Conservation (phyloP, 2,797 vertebrate species). For the Aldrovandia affinis region DNA sequence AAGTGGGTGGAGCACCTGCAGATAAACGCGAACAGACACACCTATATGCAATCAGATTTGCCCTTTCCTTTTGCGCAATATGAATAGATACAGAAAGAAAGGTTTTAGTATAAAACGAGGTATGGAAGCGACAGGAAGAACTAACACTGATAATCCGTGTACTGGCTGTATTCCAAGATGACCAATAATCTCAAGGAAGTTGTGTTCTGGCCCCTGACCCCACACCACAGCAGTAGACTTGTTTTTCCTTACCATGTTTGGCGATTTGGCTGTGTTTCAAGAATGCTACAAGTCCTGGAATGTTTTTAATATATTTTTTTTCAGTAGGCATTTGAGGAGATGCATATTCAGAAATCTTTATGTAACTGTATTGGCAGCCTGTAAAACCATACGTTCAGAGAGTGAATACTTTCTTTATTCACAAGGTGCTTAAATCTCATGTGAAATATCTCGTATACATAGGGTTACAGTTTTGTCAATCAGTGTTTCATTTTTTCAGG, state of each 20-base stretch:
- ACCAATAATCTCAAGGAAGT: slow-evolving; percentile 20
- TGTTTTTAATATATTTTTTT: background rate
- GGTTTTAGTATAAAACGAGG: background rate
- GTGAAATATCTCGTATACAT: too few relatives aligned
- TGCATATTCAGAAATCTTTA: background rate
- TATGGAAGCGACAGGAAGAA: background rate
- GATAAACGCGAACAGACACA: slow-evolving; percentile 30
- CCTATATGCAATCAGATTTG: slow-evolving; percentile 1
- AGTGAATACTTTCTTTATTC: slow-evolving; percentile 48
- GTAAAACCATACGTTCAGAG: background rate
- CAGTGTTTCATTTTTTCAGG: too few relatives aligned
- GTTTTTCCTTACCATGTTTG: slow-evolving; percentile 55
- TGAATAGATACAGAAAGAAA: background rate
- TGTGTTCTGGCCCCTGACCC: slow-evolving; percentile 17
- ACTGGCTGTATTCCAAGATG: slow-evolving; percentile 14
- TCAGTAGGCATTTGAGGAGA: background rate
- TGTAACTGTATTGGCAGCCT: slow-evolving; percentile 22
- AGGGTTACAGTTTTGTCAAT: too few relatives aligned
- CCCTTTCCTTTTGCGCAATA: background rate
- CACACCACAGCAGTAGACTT: slow-evolving; percentile 2
- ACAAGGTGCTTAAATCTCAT: too few relatives aligned
- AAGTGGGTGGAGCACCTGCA: slow-evolving; percentile 41
- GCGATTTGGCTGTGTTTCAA: slow-evolving; percentile 44
- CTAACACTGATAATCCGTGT: background rate
- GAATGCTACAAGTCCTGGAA: slow-evolving; percentile 50